phyloP scores from a whole-genome alignment of 2,888 invertebrate genomes.

The Tiliacea citrago region DNA sequence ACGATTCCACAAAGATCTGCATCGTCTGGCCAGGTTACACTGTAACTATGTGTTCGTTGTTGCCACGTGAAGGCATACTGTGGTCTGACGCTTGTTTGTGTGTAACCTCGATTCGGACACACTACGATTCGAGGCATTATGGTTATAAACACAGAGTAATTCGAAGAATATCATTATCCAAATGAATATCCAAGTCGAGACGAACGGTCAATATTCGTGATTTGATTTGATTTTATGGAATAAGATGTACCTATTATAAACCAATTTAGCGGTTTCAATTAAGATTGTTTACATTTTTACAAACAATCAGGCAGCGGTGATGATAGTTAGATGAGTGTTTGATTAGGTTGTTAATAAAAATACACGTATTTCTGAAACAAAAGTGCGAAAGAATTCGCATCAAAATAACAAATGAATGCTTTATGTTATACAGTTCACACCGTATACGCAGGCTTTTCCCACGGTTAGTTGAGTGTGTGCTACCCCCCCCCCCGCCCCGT shows the following conservation, averaged over 20 bases:
- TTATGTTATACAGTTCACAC: constrained; percentile 80
- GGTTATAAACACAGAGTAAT: constrained; percentile 88
- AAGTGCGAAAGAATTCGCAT: constrained; percentile 79
- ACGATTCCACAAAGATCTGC: constrained; percentile 78
- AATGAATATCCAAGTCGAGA: constrained; percentile 85
- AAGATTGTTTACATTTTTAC: constrained; percentile 29
- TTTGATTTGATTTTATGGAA: constrained; percentile 75
- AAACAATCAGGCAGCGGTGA: constrained; percentile 13
- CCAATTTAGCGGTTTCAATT: constrained; percentile 30
- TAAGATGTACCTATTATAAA: constrained; percentile 48
- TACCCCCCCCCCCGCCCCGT: constrained; percentile 73
- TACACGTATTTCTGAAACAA: constrained; percentile 47
- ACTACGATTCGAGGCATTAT: constrained; percentile 85
- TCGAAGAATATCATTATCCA: constrained; percentile 89
- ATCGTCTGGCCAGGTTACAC: constrained; percentile 75
- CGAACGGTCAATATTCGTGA: constrained; percentile 75
- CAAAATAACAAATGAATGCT: constrained; percentile 82
- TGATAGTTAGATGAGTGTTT: constrained; percentile 18
- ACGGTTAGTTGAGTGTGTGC: constrained; percentile 83
- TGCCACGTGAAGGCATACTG: constrained; percentile 87
- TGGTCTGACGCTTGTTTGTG: constrained; percentile 79
- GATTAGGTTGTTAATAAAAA: constrained; percentile 41
- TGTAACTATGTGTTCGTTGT: constrained; percentile 86
- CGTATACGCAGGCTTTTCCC: constrained; percentile 86
- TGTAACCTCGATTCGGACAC: constrained; percentile 90